Evolutionary conservation across 2,113 vertebrate species (phyloP), one percentile per base, ranked within the genome.

Genomic region (Grus americana): DNA sequence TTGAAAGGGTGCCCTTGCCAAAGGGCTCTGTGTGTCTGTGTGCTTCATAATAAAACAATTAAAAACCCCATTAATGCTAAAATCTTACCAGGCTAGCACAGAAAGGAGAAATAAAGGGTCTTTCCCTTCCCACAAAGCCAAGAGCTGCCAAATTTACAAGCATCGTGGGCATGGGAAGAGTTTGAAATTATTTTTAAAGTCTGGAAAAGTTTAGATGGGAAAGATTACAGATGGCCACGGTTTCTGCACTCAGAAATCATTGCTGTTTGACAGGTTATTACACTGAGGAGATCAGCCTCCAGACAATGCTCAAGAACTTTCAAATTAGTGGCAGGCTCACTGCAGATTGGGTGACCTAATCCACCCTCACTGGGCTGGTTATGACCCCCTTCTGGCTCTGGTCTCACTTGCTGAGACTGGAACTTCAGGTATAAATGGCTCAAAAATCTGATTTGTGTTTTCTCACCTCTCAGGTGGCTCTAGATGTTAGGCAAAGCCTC

Each of bases 1-100:
- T 91, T 79, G 74, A 58, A 70, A 32, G n/a, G 19, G 32, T 91
- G 62, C 72, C 93, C 86, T 95, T 97, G 93, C 95, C 80, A 89
- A 95, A 62, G 89, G 83, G 76, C 50, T 91, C 50, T 80, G n/a
- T 80, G n/a, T 81, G 81, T 50, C 61, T 92, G 22, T 81, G 68
- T 66, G 68, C 63, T 91, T 90, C 55, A 52, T 80, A 91, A 74
- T 30, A 86, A 90, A 95, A 89, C 79, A 89, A 81, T 93, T 89
- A 66, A 74, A 92, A 62, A 9, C 9, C 15, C 50, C 50, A 61
- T 78, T 91, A 86, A 93, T 55, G 59, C 79, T 83, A 70, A 91
- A 83, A 76, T 86, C 76, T 74, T 50, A 93, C 36, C n/a, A 50
- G 46, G 10, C n/a, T 50, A 50, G 24, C 32, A 49, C 22, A 90